Evolutionary conservation across 2,888 invertebrate species (phyloP).

Genomic region (Agrotis exclamationis): DNA sequence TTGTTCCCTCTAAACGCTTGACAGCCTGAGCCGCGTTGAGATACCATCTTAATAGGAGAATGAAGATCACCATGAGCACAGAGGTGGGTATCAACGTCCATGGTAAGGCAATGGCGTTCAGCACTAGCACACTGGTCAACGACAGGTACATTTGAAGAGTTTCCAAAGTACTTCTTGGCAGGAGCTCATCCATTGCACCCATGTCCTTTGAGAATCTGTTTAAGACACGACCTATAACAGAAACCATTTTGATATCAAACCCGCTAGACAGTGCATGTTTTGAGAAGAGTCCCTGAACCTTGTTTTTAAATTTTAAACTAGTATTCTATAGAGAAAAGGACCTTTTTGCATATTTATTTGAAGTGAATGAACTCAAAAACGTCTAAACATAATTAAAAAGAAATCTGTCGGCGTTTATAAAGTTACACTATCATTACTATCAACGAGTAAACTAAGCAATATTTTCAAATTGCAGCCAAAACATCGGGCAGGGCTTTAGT

Average conservation of each 20-base stretch:
- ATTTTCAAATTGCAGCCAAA: too few species aligned
- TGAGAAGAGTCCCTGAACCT: too few species aligned
- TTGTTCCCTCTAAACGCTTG: conserved; percentile 93
- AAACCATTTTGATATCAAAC: background rate
- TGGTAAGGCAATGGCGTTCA: conserved; percentile 84
- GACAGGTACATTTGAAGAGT: conserved; percentile 90
- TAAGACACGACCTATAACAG: conserved; percentile 90
- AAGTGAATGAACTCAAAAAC: too few species aligned
- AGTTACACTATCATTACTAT: too few species aligned
- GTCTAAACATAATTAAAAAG: too few species aligned
- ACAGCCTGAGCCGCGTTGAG: conserved; percentile 94
- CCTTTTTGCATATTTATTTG: too few species aligned
- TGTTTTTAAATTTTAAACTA: too few species aligned
- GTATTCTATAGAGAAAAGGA: too few species aligned
- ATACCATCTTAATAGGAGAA: conserved; percentile 93
- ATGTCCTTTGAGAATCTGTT: conserved; percentile 96
- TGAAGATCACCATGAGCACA: conserved; percentile 90
- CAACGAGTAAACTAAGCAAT: too few species aligned
- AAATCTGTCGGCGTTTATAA: too few species aligned
- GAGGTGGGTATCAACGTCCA: conserved; percentile 85
- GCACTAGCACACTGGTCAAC: conserved; percentile 79
- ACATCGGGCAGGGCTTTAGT: too few species aligned
- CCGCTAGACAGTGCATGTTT: too few species aligned
- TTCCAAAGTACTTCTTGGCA: conserved; percentile 93
- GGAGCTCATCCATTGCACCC: conserved; percentile 94